Evolutionary conservation across 2,113 vertebrate genomes (phyloP).

Genomic region (Eupsittula cactorum): DNA sequence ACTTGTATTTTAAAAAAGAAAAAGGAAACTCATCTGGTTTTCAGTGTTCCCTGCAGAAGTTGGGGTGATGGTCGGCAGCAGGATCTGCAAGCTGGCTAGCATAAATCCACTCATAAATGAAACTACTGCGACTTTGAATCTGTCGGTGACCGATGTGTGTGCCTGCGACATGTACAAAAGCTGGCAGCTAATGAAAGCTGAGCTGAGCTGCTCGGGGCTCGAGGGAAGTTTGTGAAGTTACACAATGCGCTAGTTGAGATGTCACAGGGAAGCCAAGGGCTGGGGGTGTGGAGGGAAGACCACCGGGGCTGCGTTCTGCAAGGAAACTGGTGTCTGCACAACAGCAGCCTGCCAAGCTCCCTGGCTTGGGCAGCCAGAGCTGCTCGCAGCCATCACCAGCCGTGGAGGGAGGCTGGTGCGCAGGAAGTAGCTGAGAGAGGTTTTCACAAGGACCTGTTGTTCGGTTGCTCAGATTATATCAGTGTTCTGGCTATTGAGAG

Average conservation of each 20-base stretch:
- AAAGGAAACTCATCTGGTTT: background rate
- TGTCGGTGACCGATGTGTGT: background rate
- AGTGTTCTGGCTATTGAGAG: conserved; percentile 41
- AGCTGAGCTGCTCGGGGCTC: background rate
- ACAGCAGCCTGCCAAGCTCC: background rate
- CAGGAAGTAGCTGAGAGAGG: background rate
- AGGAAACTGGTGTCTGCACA: background rate
- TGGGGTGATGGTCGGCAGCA: background rate
- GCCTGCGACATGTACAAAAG: background rate
- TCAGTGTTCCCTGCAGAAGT: background rate
- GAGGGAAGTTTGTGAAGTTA: background rate
- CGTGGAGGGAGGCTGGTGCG: background rate
- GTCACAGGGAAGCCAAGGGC: background rate
- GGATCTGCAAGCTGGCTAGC: background rate
- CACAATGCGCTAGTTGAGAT: background rate
- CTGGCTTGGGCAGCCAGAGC: background rate
- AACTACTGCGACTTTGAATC: background rate
- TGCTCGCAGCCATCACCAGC: background rate
- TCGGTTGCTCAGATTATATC: conserved; percentile 50
- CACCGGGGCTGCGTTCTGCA: background rate
- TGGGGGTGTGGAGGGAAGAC: background rate
- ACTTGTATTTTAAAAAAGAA: background rate
- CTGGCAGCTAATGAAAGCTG: background rate
- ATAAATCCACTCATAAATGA: background rate
- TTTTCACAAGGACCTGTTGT: conserved; percentile 62